Evolutionary conservation across 1,140 invertebrate genomes (phyloP).

Genomic region (Eulimnadia texana): DNA sequence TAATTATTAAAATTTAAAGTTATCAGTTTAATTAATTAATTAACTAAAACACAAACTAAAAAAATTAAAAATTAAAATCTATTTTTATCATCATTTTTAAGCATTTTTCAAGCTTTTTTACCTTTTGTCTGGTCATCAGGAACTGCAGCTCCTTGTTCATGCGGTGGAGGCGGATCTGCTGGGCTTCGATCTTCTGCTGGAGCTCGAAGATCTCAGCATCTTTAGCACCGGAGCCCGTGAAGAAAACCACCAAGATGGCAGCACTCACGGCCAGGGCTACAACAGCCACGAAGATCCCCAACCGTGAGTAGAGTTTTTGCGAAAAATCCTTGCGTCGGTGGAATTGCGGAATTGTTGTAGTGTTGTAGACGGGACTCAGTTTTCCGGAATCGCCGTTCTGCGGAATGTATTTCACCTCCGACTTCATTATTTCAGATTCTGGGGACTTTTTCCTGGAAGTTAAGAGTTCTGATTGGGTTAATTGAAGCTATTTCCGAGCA

Average conservation of each 20-base stretch:
- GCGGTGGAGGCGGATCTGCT: not conserved
- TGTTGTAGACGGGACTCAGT: not conserved
- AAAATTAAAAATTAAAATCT: too few species aligned
- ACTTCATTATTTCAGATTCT: not conserved
- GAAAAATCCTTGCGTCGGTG: not conserved
- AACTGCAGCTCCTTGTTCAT: not conserved
- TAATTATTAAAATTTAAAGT: not conserved
- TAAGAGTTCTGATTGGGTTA: too few species aligned
- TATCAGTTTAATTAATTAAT: not conserved
- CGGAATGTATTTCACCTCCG: not conserved
- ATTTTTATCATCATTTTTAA: too few species aligned
- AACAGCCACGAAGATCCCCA: not conserved
- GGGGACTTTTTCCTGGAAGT: not conserved
- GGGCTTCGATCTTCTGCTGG: not conserved
- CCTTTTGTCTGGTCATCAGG: not conserved
- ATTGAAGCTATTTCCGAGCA: too few species aligned
- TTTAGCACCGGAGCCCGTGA: not conserved
- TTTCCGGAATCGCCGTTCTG: not conserved
- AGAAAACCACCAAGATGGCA: not conserved
- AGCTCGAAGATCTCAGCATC: not conserved
- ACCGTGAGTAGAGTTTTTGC: not conserved
- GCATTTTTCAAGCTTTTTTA: not conserved
- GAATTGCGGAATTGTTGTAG: not conserved
- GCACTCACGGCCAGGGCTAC: not conserved
- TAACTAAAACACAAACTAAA: too few species aligned